Conservation (phyloP, 2,888 invertebrate genomes). For the Habroteleia sp. region DNA sequence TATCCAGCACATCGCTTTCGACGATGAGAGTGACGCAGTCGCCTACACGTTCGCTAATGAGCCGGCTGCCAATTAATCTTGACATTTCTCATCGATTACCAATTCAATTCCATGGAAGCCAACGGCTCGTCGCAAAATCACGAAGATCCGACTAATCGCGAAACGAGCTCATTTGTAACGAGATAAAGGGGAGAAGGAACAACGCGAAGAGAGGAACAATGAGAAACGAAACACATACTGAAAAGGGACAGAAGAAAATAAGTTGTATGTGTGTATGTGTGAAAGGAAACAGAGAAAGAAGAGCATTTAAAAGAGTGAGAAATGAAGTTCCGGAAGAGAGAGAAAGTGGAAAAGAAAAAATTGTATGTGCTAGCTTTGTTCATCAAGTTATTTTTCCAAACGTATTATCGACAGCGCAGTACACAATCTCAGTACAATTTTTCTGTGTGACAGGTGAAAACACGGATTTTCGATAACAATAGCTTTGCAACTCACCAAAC, state of each 20-base stretch:
- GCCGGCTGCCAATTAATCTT: conserved; percentile 65
- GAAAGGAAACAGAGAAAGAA: conserved; percentile 1
- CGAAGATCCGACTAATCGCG: conserved; percentile 58
- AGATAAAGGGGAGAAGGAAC: conserved; percentile 49
- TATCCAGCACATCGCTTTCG: conserved; percentile 64
- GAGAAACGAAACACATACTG: conserved; percentile 45
- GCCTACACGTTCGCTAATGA: conserved; percentile 64
- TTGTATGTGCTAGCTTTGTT: conserved; percentile 40
- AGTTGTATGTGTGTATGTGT: too few species aligned
- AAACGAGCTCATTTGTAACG: conserved; percentile 62
- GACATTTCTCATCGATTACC: conserved; percentile 65
- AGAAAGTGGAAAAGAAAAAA: conserved; percentile 7
- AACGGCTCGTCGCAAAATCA: conserved; percentile 60
- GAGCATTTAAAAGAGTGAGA: neutral
- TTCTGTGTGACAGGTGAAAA: conserved; percentile 51
- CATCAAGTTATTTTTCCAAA: conserved; percentile 53
- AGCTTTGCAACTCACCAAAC: conserved; percentile 30
- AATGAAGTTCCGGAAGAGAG: neutral
- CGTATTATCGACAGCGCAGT: conserved; percentile 55
- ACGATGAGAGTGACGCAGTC: conserved; percentile 61
- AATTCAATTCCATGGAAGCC: conserved; percentile 55
- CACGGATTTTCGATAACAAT: conserved; percentile 31
- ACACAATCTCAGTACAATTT: conserved; percentile 50
- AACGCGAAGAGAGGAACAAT: conserved; percentile 30
- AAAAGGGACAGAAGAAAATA: conserved; percentile 23